Base-by-base conservation (phyloP, 2,888 invertebrate genomes). In the Plemyria rubiginata region DNA sequence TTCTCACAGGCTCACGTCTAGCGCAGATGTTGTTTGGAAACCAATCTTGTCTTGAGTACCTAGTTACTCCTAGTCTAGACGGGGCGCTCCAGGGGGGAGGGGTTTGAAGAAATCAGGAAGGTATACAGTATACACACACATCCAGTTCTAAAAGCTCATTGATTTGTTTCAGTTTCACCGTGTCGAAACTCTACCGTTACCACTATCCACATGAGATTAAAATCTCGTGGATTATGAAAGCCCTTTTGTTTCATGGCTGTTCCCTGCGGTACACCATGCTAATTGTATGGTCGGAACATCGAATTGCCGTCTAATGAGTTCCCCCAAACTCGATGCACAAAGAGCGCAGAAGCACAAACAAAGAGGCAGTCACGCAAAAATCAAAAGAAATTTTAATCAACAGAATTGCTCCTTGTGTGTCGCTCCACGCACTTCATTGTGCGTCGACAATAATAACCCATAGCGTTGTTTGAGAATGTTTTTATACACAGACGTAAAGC, bases 401-500 rank as follows among this genome's bases (percentile, higher is more conserved):
- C 77, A 72, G 81, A 85, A 84, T 83, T 79, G 81, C 80, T 84
- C 77, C 80, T 83, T 80, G 77, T 80, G 83, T n/a, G n/a, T n/a
- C n/a, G n/a, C n/a, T n/a, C 68, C 56, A 55, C 82, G 78, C 80
- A 83, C 81, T 86, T 81, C 78, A 82, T 85, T 85, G 84, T 86
- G 78, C 77, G 80, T 84, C 82, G 84, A 86, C 84, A 85, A 87
- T 82, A 87, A 88, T 86, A 88, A 84, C 82, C 82, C 82, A 77
- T 79, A 66, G 79, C 77, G 79, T 76, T 75, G 77, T 74, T 76
- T 71, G 67, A 71, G 68, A 70, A 73, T 73, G 72, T 74, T 73
- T n/a, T 70, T 71, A 74, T 73, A 74, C 73, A 73, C 74, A 76
- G 71, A 75, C 74, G 70, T 52, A 56, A 70, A 65, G 71, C 74